Evolutionary conservation across 1,140 invertebrate genomes (phyloP).

Genomic region (Vanessa atalanta): DNA sequence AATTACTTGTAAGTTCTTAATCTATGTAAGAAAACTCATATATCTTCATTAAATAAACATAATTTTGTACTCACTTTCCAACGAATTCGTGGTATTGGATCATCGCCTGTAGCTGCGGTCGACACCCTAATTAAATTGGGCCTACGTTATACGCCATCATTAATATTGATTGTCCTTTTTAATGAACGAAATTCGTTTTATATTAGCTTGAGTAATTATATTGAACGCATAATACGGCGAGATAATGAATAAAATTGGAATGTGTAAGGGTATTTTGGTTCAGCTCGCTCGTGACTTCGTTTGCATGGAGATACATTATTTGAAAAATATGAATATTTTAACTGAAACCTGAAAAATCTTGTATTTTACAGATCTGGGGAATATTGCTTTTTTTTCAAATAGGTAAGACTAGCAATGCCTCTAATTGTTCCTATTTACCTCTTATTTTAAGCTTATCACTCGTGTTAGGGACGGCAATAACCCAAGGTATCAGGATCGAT

Average conservation of each 20-base stretch:
- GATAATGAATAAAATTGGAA: not conserved
- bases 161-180: conserved; percentile 43
- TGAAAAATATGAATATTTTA: no score
- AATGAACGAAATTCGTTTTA: conserved; percentile 26
- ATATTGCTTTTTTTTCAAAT: no score
- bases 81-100: not conserved
- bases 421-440: no score
- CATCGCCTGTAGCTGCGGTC: conserved; percentile 13
- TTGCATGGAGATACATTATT: no score
- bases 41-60: conserved; percentile 10
- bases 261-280: not conserved
- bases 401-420: no score
- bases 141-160: conserved; percentile 30
- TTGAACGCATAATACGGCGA: not conserved
- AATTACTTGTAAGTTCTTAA: not conserved
- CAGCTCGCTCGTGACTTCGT: not conserved
- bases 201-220: conserved; percentile 14
- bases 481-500: no score
- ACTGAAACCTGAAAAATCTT: no score
- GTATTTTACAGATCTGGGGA: no score
- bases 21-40: not conserved
- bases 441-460: no score
- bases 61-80: conserved; percentile 9
- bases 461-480: no score
- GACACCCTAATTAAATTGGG: conserved; percentile 39